phyloP scores from a whole-genome alignment of 1,140 invertebrate species.

The Meloidogyne chitwoodi region DNA sequence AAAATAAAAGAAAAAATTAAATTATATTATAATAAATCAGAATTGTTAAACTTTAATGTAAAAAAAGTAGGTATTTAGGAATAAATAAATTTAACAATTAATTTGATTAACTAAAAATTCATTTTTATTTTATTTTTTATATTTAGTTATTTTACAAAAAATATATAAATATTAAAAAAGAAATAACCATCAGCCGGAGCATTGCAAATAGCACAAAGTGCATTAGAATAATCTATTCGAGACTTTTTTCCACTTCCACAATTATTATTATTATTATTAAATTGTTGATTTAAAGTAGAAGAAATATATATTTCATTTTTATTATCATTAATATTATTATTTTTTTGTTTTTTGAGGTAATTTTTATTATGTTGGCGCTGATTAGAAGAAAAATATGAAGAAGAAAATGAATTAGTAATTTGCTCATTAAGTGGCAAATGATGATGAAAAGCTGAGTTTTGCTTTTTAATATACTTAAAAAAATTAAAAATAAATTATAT shows the following conservation, averaged over 20 bases:
- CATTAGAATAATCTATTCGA: slow-evolving; percentile 5
- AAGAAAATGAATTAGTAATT: neutral
- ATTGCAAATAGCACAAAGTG: slow-evolving; percentile 12
- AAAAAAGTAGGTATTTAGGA: neutral
- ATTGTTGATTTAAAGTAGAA: neutral
- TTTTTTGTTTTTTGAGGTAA: neutral
- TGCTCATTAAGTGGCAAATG: neutral
- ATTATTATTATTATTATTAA: neutral
- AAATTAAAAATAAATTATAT: neutral
- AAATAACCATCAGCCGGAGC: slow-evolving; percentile 12
- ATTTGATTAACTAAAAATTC: too few relatives aligned
- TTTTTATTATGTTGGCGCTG: neutral
- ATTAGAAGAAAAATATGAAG: neutral
- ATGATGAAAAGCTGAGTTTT: neutral
- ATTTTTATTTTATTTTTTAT: too few relatives aligned
- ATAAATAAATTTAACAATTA: too few relatives aligned
- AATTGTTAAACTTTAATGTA: neutral
- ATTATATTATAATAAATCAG: neutral
- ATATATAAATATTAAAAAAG: neutral
- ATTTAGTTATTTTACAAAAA: too few relatives aligned
- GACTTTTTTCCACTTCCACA: slow-evolving; percentile 4
- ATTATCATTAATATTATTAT: neutral
- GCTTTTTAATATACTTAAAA: neutral
- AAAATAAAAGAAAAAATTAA: neutral
- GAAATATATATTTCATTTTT: neutral